A percentile compares a stretch with the other conserved stretches of the same genome.
phyloP scores from a whole-genome alignment of 2,797 vertebrate genomes.

The Limnodromus scolopaceus region DNA sequence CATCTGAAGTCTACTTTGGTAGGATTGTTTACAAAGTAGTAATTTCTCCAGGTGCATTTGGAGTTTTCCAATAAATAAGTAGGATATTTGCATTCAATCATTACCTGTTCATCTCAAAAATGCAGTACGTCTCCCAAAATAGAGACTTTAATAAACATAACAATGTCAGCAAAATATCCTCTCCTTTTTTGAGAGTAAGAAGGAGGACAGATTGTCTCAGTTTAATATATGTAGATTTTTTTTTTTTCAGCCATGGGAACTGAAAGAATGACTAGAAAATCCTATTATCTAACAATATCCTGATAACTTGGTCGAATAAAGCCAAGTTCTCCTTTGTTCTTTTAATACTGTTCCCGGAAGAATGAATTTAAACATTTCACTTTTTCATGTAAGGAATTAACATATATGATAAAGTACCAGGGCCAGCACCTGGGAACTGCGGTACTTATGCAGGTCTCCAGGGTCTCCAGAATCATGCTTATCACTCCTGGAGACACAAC shows the following conservation, averaged over 20 bases:
- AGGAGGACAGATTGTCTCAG: not conserved
- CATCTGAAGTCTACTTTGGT: not conserved
- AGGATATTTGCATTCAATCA: slow-evolving; percentile 21
- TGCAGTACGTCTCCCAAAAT: not conserved
- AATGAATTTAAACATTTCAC: slow-evolving; percentile 9
- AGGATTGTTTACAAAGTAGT: not conserved
- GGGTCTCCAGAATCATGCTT: not conserved
- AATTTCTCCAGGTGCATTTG: not conserved
- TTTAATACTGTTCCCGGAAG: slow-evolving; percentile 29
- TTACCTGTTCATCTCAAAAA: not conserved
- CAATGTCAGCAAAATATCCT: not conserved
- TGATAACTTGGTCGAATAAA: not conserved
- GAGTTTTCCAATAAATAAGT: not conserved
- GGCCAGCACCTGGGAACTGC: not conserved
- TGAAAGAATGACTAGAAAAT: slow-evolving; percentile 6
- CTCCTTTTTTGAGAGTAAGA: not conserved
- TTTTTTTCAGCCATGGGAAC: not conserved
- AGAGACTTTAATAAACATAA: slow-evolving; percentile 53
- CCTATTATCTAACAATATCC: not conserved
- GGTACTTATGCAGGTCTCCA: not conserved
- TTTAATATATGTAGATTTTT: not conserved
- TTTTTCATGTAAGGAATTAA: slow-evolving; percentile 37
- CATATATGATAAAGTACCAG: not conserved
- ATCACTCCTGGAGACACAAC: not conserved
- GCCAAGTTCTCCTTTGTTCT: not conserved